Evolutionary conservation across 2,113 vertebrate species (phyloP).

Genomic region (Odobenus rosmarus): DNA sequence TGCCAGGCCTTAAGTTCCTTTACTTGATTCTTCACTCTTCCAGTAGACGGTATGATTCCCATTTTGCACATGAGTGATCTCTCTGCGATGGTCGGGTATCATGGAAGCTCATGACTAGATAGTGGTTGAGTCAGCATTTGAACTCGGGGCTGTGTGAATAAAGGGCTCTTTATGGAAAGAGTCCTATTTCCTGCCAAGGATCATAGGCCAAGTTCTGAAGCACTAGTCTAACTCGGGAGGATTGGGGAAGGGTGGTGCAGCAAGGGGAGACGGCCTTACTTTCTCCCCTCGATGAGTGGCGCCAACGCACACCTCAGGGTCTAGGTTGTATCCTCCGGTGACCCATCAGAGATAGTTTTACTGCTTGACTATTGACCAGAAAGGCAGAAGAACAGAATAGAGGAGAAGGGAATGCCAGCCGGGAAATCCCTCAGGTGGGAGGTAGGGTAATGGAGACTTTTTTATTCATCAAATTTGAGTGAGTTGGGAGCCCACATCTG

Average conservation of each 20-base stretch:
- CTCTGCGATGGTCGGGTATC: neutral
- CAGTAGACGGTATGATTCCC: neutral
- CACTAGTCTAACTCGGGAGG: neutral
- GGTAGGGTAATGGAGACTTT: neutral
- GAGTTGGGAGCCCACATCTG: neutral
- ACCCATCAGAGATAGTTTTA: neutral
- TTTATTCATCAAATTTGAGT: neutral
- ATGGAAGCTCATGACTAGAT: neutral
- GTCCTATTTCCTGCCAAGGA: neutral
- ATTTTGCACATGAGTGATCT: neutral
- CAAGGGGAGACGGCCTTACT: neutral
- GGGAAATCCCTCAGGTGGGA: neutral
- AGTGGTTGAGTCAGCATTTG: neutral
- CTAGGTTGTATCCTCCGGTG: neutral
- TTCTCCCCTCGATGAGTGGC: neutral
- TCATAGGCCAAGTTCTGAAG: neutral
- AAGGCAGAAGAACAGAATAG: neutral
- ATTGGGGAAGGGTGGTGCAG: neutral
- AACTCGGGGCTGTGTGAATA: neutral
- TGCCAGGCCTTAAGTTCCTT: neutral
- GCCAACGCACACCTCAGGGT: neutral
- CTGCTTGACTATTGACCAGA: neutral
- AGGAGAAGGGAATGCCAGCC: neutral
- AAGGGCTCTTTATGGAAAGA: neutral
- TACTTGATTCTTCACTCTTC: neutral